Evolutionary conservation across 2,797 vertebrate species (phyloP), one percentile per base, ranked within the genome.

Genomic region (Telmatherina bonti): DNA sequence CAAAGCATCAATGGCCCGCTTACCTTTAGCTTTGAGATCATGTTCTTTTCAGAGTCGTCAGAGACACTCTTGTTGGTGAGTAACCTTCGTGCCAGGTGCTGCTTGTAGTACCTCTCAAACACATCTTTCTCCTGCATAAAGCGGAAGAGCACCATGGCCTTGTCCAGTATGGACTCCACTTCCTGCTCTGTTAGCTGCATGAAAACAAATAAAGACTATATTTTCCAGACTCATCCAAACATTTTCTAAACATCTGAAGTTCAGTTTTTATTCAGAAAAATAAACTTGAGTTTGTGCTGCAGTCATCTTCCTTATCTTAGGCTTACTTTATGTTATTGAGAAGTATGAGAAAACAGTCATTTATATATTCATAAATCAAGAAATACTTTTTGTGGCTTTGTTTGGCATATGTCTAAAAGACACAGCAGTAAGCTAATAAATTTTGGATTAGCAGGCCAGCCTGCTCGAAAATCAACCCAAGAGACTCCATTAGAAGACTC

Each of bases 81-180:
- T 88, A 99, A 95, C 88, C 98, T 93, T 86, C 98, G 96, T 82
- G 98, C 98, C 90, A 99, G 94, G 85, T 99, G 98, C 93, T 99
- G 98, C 87, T 99, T 99, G 91, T 99, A 99, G 74, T 99, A 99
- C 73, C 98, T 95, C 90, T 99, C 98, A 92, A 99, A 99, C 81
- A 99, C 98, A 72, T 99, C 98, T 76, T 99, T 99, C 89, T 99
- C 98, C 93, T 99, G 98, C 97, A 99, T 99, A 93, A 99, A 99
- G 88, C 98, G 95, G 94, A 99, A 99, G 54, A 99, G 94, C 89
- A 99, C 98, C 98, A 99, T 99, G 76, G 97, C 98, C 84, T 98
- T 99, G 94, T 99, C 97, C 93, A 99, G 93, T 93, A 99, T 99
- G 33, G 97, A 97, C 93, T 99, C 98, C 91, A 99, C 98, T 90